These are phyloP conservation scores for Rhabdomys dilectus DNA, from an alignment of 2,113 vertebrate genomes.

Conservation along the genomic window DNA sequence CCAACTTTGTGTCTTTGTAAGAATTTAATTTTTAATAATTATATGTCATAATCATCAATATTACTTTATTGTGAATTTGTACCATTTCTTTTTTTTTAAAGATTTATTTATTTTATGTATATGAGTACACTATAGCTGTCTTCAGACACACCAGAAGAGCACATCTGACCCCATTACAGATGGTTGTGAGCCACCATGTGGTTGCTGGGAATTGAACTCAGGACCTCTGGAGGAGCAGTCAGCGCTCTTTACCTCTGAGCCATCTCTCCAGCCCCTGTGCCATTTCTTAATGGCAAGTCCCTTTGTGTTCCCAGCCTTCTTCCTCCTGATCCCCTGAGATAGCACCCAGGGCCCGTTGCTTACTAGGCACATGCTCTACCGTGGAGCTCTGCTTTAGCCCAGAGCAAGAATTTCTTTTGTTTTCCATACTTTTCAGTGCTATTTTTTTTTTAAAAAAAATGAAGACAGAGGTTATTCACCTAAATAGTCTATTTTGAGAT, in stretches of 20 bases:
- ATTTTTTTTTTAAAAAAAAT: not conserved
- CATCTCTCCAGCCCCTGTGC: not conserved
- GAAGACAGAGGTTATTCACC: not conserved
- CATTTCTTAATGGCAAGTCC: not conserved
- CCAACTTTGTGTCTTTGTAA: not conserved
- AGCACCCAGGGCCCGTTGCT: not conserved
- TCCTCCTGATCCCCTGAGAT: too few species aligned
- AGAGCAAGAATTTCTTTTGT: not conserved
- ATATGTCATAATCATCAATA: not conserved
- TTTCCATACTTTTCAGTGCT: not conserved
- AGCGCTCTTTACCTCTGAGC: too few species aligned
- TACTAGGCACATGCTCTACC: not conserved
- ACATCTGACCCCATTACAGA: too few species aligned
- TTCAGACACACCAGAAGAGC: too few species aligned
- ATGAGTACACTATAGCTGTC: too few species aligned
- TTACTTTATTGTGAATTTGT: not conserved
- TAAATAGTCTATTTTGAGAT: constrained; percentile 28
- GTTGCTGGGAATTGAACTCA: too few species aligned
- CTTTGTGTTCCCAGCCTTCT: not conserved
- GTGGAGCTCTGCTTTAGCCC: not conserved
- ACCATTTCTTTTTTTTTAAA: not conserved
- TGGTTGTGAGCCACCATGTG: too few species aligned
- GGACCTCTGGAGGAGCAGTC: too few species aligned
- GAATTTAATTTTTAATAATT: not conserved
- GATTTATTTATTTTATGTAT: too few species aligned